A percentile compares a stretch with the other conserved stretches of the same genome.
These are phyloP conservation scores for Rugalucina vietnamica DNA, from an alignment of 2,888 invertebrate species.

Conservation along the genomic window DNA sequence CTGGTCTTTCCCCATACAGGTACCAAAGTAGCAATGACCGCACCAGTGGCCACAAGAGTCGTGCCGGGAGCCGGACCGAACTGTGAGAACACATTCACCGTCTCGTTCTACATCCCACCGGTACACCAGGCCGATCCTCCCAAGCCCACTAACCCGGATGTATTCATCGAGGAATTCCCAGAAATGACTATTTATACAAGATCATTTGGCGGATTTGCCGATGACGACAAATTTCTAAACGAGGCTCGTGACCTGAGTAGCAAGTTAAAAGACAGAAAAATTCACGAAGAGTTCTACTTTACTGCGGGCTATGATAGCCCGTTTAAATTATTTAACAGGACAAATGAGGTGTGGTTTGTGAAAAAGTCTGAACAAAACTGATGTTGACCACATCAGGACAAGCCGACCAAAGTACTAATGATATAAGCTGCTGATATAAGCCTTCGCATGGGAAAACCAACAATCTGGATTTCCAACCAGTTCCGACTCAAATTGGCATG, in stretches of 20 bases:
- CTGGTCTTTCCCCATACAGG: conserved; percentile 61
- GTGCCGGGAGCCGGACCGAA: conserved; percentile 75
- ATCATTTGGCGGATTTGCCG: conserved; percentile 73
- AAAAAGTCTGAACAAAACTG: too few species aligned
- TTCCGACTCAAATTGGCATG: too few species aligned
- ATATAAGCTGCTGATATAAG: too few species aligned
- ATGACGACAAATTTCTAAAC: conserved; percentile 65
- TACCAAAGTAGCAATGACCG: conserved; percentile 77
- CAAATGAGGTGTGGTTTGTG: conserved; percentile 83
- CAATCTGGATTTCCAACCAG: too few species aligned
- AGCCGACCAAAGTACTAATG: too few species aligned
- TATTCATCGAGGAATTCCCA: conserved; percentile 68
- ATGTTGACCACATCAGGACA: too few species aligned
- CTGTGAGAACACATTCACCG: conserved; percentile 76
- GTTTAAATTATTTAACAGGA: conserved; percentile 79
- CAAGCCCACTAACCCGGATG: conserved; percentile 65
- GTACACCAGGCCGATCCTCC: conserved; percentile 68
- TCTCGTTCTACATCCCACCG: conserved; percentile 74
- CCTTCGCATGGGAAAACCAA: too few species aligned
- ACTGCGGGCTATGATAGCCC: conserved; percentile 82
- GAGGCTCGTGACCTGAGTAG: conserved; percentile 64
- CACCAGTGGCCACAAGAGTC: conserved; percentile 74
- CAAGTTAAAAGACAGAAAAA: conserved; percentile 48
- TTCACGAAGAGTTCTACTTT: conserved; percentile 72
- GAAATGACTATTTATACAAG: conserved; percentile 66